These are phyloP conservation scores for Microchrysa polita DNA, from an alignment of 2,888 invertebrate species.

Conservation along the genomic window DNA sequence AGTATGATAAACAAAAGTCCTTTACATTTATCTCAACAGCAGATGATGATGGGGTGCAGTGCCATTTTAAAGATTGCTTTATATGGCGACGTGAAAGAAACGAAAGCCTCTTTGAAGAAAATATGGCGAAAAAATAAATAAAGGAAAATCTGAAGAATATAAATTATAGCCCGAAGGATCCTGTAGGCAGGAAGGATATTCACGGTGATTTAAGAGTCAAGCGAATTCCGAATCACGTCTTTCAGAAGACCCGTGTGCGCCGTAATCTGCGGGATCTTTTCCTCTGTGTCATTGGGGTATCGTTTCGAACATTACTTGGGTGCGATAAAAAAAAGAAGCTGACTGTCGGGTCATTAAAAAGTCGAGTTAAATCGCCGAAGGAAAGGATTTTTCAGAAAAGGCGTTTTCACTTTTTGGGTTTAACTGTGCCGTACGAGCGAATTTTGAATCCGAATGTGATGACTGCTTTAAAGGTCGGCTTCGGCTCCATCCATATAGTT, in stretches of 20 bases:
- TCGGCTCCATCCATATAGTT: neutral
- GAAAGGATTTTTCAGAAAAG: constrained; percentile 8
- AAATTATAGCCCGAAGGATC: constrained; percentile 22
- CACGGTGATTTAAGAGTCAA: neutral
- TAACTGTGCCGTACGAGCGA: neutral
- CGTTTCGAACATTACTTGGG: constrained; percentile 17
- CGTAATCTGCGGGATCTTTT: neutral
- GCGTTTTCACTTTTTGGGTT: neutral
- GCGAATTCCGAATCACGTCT: neutral
- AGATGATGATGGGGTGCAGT: constrained; percentile 27
- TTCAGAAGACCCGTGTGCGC: neutral
- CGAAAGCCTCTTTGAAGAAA: constrained; percentile 28
- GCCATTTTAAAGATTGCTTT: neutral
- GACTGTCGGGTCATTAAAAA: constrained; percentile 5
- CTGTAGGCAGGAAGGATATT: neutral
- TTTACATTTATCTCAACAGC: constrained; percentile 29
- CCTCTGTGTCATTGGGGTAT: constrained; percentile 18
- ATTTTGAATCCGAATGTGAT: neutral
- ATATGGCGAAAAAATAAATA: constrained; percentile 28
- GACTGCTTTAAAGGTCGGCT: neutral
- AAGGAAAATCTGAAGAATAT: constrained; percentile 34
- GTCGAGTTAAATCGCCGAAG: neutral
- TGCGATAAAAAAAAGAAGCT: constrained; percentile 18
- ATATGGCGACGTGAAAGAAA: neutral
- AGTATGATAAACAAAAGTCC: constrained; percentile 49